Percentiles rank a stretch among this genome's conserved stretches.
These are phyloP conservation scores for Sarcophaga peregrina DNA, from an alignment of 1,140 invertebrate species.

Conservation along the genomic window DNA sequence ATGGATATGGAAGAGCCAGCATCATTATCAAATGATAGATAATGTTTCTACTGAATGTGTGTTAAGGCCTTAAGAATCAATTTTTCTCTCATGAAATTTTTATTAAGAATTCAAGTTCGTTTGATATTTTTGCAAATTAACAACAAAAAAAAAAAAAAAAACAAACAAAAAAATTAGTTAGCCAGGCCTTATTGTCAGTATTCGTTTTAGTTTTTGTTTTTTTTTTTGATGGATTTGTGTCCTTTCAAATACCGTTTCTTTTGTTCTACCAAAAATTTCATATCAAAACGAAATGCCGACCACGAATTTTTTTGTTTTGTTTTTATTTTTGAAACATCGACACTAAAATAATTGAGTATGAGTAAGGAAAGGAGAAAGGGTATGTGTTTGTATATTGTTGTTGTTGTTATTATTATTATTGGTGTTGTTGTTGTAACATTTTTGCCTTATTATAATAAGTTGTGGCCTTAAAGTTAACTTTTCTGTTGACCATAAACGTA, in stretches of 20 bases:
- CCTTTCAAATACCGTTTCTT: slow-evolving; percentile 24
- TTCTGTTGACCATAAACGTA: neutral
- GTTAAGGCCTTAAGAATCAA: too few relatives aligned
- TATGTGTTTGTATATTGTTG: slow-evolving; percentile 23
- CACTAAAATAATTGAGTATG: neutral
- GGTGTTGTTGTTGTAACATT: neutral
- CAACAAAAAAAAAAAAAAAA: too few relatives aligned
- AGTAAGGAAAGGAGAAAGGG: neutral
- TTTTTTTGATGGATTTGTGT: slow-evolving; percentile 21
- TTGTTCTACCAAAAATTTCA: neutral
- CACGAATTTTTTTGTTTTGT: neutral
- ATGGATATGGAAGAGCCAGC: too few relatives aligned
- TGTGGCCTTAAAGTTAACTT: slow-evolving; percentile 8
- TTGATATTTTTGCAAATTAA: too few relatives aligned
- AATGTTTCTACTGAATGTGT: too few relatives aligned
- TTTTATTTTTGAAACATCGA: too few relatives aligned
- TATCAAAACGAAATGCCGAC: slow-evolving; percentile 18
- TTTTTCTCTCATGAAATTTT: too few relatives aligned
- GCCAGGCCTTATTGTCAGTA: too few relatives aligned
- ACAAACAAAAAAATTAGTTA: too few relatives aligned
- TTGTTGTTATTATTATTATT: slow-evolving; percentile 28
- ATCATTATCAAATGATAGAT: too few relatives aligned
- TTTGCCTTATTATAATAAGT: slow-evolving; percentile 32
- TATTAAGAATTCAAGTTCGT: too few relatives aligned
- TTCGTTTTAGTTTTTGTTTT: too few relatives aligned